Evolutionary conservation across 1,140 invertebrate genomes (phyloP), one percentile per base, ranked within the genome.

Genomic region (Aphidius ervi): DNA sequence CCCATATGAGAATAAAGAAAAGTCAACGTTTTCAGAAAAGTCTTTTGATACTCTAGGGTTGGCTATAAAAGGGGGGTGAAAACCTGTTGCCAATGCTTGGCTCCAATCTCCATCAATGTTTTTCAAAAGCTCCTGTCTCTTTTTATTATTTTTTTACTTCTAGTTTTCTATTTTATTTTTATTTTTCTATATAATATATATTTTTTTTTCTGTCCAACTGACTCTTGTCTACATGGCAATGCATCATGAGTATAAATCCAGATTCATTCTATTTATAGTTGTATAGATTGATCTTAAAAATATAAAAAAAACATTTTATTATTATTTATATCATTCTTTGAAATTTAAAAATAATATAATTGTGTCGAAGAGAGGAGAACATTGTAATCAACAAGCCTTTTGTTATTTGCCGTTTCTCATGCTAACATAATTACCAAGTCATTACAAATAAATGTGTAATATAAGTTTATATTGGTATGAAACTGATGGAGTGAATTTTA

Each of bases 11-110:
- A 31, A 31, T 31, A 31, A 31, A 31, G 2, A 43, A 43, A 46
- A 46, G 16, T 43, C 9, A 45, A 43, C 68, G 71, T 72, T 74
- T 74, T 73, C 66, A 63, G 70, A 72, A 75, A 73, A 71, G 70
- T 68, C 64, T 63, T 63, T 72, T 70, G 56, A 53, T 41, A 42
- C 46, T 41, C 16, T 23, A 31, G 59, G 59, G 61, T 41, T 39
- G 20, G 49, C 57, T 56, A 54, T 59, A n/a, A 62, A 66, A 31
- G 61, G 66, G 69, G 66, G 71, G 53, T 74, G 71, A 54, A 75
- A 74, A 75, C 73, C 73, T 75, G 73, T 75, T 75, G 73, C 73
- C 70, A 73, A 69, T 70, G 64, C 59, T 61, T 59, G 61, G 56
- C 16, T 16, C 16, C 16, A 16, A 61, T 31, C 2, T 31, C 49